These are phyloP conservation scores for Dysmachus trigonus DNA, from an alignment of 2,888 invertebrate species.

Conservation along the genomic window DNA sequence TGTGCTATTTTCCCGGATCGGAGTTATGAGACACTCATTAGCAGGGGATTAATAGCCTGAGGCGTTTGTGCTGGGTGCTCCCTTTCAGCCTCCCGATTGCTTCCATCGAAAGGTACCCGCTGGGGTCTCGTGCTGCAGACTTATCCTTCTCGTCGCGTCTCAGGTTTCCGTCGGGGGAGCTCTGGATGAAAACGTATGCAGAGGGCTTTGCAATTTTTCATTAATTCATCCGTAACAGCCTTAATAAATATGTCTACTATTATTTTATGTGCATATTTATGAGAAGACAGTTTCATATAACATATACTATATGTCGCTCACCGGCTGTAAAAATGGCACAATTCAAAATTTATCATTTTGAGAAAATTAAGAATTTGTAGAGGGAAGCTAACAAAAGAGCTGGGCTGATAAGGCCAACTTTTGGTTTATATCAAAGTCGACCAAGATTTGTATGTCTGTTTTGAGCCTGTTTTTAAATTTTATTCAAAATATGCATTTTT, in stretches of 20 bases:
- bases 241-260: not conserved
- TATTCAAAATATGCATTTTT: too few species aligned
- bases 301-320: too few species aligned
- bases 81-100: not conserved
- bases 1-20: conserved; percentile 15
- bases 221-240: not conserved
- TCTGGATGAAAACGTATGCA: not conserved
- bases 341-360: too few species aligned
- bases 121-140: not conserved
- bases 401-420: too few species aligned
- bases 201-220: not conserved
- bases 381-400: too few species aligned
- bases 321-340: too few species aligned
- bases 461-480: too few species aligned
- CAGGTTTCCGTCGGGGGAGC: not conserved
- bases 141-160: not conserved
- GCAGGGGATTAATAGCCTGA: conserved; percentile 19
- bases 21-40: conserved; percentile 32
- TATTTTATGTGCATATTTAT: not conserved
- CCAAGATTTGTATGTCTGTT: too few species aligned
- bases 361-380: too few species aligned
- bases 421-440: too few species aligned
- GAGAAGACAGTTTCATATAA: not conserved
- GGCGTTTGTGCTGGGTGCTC: not conserved
- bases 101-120: not conserved